These are phyloP conservation scores for Melanotaenia trifasciata DNA, from an alignment of 2,797 vertebrate genomes.

Conservation along the genomic window DNA sequence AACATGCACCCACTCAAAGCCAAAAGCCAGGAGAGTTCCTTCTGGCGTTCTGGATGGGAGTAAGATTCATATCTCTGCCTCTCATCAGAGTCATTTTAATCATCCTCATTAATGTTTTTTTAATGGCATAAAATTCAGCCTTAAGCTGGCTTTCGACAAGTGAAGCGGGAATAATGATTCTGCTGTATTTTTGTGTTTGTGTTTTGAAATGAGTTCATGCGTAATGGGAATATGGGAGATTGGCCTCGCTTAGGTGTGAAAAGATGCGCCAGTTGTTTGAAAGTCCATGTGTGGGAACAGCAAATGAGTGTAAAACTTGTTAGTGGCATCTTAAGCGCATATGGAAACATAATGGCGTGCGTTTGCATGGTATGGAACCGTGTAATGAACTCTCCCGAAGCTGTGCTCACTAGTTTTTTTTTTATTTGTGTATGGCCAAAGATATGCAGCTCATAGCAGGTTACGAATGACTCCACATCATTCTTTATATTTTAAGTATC, in stretches of 20 bases:
- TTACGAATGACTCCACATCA: too few relatives aligned
- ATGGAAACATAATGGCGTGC: slow-evolving; percentile 31
- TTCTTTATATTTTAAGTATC: neutral
- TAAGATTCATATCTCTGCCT: slow-evolving; percentile 62
- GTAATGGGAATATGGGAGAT: slow-evolving; percentile 12
- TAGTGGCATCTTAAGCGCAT: neutral
- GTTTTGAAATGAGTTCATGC: slow-evolving; percentile 34
- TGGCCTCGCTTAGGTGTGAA: slow-evolving; percentile 28
- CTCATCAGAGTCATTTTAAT: slow-evolving; percentile 67
- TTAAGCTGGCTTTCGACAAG: slow-evolving; percentile 54
- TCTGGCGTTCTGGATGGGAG: slow-evolving; percentile 47
- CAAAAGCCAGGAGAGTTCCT: slow-evolving; percentile 56
- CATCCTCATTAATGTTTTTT: slow-evolving; percentile 74
- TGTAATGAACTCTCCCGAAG: neutral
- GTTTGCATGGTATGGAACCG: neutral
- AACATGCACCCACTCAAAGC: slow-evolving; percentile 55
- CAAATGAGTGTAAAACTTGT: slow-evolving; percentile 24
- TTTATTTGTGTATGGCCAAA: neutral
- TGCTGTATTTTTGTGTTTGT: slow-evolving; percentile 59
- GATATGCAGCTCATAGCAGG: neutral
- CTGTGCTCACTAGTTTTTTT: neutral
- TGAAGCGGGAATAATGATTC: slow-evolving; percentile 63
- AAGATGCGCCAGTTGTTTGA: slow-evolving; percentile 16
- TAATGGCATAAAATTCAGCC: slow-evolving; percentile 62
- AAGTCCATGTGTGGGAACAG: slow-evolving; percentile 1